A percentile compares a stretch with the other conserved stretches of the same genome.
Evolutionary conservation across 2,888 invertebrate species (phyloP).

Genomic region (Melolontha melolontha): DNA sequence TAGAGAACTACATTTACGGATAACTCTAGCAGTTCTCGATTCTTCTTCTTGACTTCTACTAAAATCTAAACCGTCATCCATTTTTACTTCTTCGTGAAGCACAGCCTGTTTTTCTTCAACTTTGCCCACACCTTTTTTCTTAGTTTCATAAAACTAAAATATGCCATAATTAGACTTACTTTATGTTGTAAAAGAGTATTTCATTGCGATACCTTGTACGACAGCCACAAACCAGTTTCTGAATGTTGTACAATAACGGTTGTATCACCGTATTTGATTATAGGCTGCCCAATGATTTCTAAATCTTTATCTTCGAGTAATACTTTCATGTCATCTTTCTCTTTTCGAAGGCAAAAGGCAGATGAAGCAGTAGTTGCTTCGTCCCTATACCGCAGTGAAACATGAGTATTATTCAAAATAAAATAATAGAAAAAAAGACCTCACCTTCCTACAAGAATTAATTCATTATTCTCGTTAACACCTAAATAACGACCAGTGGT

Average conservation of each 20-base stretch:
- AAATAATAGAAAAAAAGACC: conserved; percentile 39
- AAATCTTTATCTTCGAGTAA: conserved; percentile 97
- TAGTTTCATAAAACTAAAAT: conserved; percentile 93
- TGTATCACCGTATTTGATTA: conserved; percentile 98
- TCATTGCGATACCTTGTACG: conserved; percentile 81
- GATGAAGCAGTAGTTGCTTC: conserved; percentile 94
- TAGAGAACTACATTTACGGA: conserved; percentile 96
- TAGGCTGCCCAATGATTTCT: conserved; percentile 95
- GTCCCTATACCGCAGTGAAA: conserved; percentile 73
- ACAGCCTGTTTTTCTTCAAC: conserved; percentile 99
- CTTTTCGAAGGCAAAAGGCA: conserved; percentile 95
- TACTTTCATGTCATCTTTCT: conserved; percentile 92
- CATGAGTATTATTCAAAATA: not conserved
- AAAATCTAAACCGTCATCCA: conserved; percentile 99
- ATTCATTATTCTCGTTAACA: conserved; percentile 93
- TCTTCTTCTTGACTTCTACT: conserved; percentile 99
- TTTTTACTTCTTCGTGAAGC: conserved; percentile 98
- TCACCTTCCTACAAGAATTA: conserved; percentile 82
- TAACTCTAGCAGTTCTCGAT: conserved; percentile 97
- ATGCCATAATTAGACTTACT: conserved; percentile 25
- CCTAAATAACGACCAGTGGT: conserved; percentile 96
- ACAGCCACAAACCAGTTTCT: conserved; percentile 95
- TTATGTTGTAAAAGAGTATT: not conserved
- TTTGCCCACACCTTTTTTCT: conserved; percentile 99
- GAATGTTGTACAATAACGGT: conserved; percentile 98